phyloP scores from a whole-genome alignment of 2,888 invertebrate species.

The Spicauda simplicius region DNA sequence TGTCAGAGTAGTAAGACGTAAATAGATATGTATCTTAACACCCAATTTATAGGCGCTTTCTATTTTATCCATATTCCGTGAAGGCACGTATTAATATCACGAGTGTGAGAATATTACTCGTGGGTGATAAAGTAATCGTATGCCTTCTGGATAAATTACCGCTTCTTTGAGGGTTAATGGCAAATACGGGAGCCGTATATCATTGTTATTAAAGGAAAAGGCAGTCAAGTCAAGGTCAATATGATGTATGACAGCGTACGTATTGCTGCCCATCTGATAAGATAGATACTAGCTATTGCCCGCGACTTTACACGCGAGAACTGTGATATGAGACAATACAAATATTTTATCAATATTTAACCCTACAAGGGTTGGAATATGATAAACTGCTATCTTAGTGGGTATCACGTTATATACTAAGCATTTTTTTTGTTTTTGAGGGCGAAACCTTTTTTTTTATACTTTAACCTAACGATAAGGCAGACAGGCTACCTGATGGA shows the following conservation, averaged over 20 bases:
- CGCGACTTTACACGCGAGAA: no score
- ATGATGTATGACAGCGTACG: neutral
- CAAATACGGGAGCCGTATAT: slow-evolving; percentile 5
- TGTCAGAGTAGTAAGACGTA: neutral
- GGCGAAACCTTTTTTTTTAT: no score
- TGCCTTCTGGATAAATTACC: slow-evolving; percentile 19
- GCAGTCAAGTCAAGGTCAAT: neutral
- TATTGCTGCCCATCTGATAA: neutral
- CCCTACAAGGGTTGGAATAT: no score
- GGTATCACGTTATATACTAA: no score
- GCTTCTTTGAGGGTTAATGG: neutral
- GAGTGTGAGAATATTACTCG: slow-evolving; percentile 11
- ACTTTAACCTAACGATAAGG: no score
- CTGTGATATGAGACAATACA: no score
- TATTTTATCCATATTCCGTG: neutral
- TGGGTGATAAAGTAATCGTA: slow-evolving; percentile 32
- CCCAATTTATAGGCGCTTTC: neutral
- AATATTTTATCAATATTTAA: no score
- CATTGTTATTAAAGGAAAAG: neutral
- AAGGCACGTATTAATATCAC: slow-evolving; percentile 4
- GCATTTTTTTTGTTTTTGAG: no score
- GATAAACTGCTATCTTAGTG: no score
- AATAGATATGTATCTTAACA: neutral
- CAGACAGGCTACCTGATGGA: no score
- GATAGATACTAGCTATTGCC: no score